These are phyloP conservation scores for Meandrina meandrites DNA, from an alignment of 92 coral and sea anemone genomes.

Conservation along the genomic window DNA sequence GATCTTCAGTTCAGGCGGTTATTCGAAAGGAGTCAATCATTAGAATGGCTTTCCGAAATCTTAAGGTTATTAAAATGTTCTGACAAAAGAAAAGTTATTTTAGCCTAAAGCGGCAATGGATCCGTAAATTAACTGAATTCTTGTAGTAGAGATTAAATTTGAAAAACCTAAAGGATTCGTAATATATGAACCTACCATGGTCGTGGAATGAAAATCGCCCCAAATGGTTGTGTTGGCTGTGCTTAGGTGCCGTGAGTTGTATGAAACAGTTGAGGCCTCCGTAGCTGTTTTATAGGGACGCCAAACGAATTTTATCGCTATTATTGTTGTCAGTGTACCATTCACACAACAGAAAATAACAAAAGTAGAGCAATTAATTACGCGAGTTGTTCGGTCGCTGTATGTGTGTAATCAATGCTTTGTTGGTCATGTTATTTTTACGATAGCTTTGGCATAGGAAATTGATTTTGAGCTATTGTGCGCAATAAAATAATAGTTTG, in stretches of 20 bases:
- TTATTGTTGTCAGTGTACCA: conserved; percentile 19
- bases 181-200: not conserved
- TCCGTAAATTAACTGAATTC: not conserved
- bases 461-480: not conserved
- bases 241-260: not conserved
- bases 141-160: not conserved
- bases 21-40: not conserved
- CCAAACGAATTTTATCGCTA: conserved; percentile 16
- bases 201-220: not conserved
- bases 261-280: not conserved
- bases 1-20: not conserved
- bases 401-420: not conserved
- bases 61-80: not conserved
- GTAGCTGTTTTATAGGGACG: conserved; percentile 5
- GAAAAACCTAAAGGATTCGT: not conserved
- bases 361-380: conserved; percentile 24
- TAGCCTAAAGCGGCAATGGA: not conserved
- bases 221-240: not conserved
- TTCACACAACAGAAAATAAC: conserved; percentile 9
- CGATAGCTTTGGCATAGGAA: conserved; percentile 7
- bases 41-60: not conserved
- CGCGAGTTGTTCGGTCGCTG: conserved; percentile 6
- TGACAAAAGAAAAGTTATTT: not conserved
- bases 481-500: not conserved
- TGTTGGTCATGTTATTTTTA: conserved; percentile 10